Base-by-base conservation (phyloP, 2,888 invertebrate species). In the Cetonia aurata region DNA sequence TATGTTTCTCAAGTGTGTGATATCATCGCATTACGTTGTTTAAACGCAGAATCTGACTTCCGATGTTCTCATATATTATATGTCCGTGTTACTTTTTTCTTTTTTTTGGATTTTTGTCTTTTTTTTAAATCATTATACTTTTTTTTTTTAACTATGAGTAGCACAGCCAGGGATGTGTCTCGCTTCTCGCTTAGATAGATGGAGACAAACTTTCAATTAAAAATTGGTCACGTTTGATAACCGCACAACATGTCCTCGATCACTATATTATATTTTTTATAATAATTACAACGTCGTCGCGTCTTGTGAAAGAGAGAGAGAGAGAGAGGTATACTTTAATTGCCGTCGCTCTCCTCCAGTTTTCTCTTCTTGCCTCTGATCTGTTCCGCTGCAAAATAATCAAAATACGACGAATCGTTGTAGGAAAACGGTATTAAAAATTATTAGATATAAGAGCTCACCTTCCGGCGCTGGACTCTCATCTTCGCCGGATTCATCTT, bases 291-390 rank as follows among this genome's bases (percentile, higher is more conserved):
- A 25, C 25, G 25, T 25, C 25, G 25, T 25, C 4, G 4, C 25
- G 1, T 25, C 25, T 25, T 25, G 3, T 1, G 25, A 25, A 4
- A 25, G 25, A 25, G 25, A 3, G 4, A 4, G 1, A 25, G 25
- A 4, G 25, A 4, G 25, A 8, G 37, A 37, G 10, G 10, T 37
- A 3, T 37, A n/a, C n/a, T 8, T 80, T 80, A 80, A 75, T 82
- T 82, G 69, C 80, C 87, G 42, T 85, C 86, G 12, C 87, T 89
- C n/a, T 88, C 91, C 82, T 91, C 91, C 80, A 88, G 88, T 87
- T 92, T 92, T 87, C 91, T 88, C 82, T 91, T 92, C 85, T 91
- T 91, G 78, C 91, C 91, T 84, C 91, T 88, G 77, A 90, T 86
- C 76, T 87, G 83, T 76, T 86, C 86, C 84, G 84, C 25, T 25